Percentiles rank a stretch among this genome's conserved stretches.
These are phyloP conservation scores for Stichopus horrens DNA, from an alignment of 53 echinoderm and acorn worm genomes.

Conservation along the genomic window DNA sequence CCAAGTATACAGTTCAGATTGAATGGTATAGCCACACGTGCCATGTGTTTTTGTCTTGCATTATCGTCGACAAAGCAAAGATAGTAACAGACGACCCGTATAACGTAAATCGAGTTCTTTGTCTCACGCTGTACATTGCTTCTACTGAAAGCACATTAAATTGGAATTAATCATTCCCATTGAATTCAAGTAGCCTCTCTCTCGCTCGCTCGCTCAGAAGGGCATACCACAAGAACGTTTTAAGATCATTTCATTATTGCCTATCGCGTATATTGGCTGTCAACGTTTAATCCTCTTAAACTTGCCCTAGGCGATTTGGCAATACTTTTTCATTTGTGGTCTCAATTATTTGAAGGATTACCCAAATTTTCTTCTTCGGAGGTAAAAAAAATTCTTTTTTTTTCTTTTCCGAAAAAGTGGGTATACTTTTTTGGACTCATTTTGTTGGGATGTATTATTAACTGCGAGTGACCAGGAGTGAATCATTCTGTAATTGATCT, in stretches of 20 bases:
- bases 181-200: background rate
- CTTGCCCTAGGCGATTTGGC: slow-evolving; percentile 9
- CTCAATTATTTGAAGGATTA: background rate
- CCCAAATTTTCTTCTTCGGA: background rate
- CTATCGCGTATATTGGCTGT: slow-evolving; percentile 14
- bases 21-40: background rate
- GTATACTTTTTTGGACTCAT: background rate
- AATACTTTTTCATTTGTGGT: background rate
- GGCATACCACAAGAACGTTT: background rate
- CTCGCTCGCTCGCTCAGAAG: background rate
- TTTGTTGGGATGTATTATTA: background rate
- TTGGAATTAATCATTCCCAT: background rate
- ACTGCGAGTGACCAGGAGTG: background rate
- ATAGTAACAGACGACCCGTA: background rate
- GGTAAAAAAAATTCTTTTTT: background rate
- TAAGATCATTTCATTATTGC: slow-evolving; percentile 39
- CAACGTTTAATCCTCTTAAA: slow-evolving; percentile 14
- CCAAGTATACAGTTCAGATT: background rate
- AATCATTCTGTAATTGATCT: background rate
- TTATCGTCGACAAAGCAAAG: background rate
- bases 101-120: background rate
- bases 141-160: background rate
- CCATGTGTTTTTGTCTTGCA: background rate
- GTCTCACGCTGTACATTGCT: background rate
- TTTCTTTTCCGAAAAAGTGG: background rate